Base-by-base conservation (phyloP, 2,113 vertebrate genomes). In the Grallaria varia region DNA sequence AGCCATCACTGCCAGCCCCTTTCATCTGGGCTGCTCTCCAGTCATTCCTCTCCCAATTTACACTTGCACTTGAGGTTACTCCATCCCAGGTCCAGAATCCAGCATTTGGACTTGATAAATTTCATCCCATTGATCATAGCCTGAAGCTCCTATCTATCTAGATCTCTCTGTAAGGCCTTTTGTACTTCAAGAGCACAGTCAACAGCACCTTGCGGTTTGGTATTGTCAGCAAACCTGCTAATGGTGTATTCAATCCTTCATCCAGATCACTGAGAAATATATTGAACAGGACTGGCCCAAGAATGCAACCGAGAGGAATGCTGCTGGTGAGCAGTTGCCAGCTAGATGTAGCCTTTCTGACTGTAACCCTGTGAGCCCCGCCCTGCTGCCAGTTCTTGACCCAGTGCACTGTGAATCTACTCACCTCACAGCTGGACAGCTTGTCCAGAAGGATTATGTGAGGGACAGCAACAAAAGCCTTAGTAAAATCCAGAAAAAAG, bases 341-440 rank as follows among this genome's bases (percentile, higher is more conserved):
- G 45, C 20, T 14, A 76, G 39, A 21, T 19, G 62, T 33, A 68
- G 20, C 10, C 53, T 5, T 55, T 10, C 6, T n/a, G 33, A 40
- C 28, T 7, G 25, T 20, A 40, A 7, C 25, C 16, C 47, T 33
- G 12, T 31, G 63, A 42, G 40, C 25, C 40, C 20, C 56, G 49
- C 25, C 31, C 27, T 76, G 35, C 35, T 49, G 47, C 10, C 55
- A 35, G 40, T 18, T 35, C 62, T 47, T 76, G 55, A 47, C 30
- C 15, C 30, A 66, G 27, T 0, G 2, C 22, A 13, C 20, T 0
- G 0, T 68, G 63, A n/a, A 45, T 20, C 19, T 19, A 1, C 25
- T n/a, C 25, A 50, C 2, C 19, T 23, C 44, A 50, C 35, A 84
- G 30, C 2, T 58, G 45, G 59, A 49, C n/a, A 35, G 7, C 17